These are phyloP conservation scores for Hylia prasina DNA, from an alignment of 2,113 vertebrate genomes.

Conservation along the genomic window DNA sequence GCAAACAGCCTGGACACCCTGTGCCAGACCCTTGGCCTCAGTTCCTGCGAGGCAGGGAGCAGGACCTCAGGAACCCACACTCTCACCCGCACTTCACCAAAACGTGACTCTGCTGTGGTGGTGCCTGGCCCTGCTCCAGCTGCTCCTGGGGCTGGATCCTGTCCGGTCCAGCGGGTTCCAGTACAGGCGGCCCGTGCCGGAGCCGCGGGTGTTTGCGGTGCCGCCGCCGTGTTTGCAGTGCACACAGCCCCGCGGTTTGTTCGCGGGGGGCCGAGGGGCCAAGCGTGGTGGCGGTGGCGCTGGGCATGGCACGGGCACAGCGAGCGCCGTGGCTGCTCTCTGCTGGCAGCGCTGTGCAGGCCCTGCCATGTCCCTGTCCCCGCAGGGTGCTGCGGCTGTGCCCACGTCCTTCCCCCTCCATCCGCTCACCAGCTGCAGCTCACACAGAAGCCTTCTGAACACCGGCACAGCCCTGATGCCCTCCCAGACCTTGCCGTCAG, in stretches of 20 bases:
- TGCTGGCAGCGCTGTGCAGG: neutral
- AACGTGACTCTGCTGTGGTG: neutral
- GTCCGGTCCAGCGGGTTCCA: neutral
- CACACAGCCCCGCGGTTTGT: neutral
- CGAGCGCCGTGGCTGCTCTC: neutral
- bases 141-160: neutral
- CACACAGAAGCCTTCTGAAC: rapidly evolving
- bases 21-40: neutral
- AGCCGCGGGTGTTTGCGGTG: neutral
- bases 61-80: rapidly evolving
- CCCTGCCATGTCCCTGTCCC: rapidly evolving
- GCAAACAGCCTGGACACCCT: neutral
- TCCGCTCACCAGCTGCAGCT: rapidly evolving
- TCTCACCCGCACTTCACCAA: rapidly evolving
- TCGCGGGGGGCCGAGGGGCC: neutral
- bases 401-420: neutral
- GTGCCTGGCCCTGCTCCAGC: neutral
- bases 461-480: rapidly evolving
- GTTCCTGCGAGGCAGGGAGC: neutral
- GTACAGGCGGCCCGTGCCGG: neutral
- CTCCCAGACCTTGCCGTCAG: rapidly evolving
- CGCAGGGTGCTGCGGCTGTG: neutral
- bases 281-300: rapidly evolving
- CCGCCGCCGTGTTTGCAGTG: slow-evolving; percentile 24
- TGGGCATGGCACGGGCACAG: neutral